phyloP scores from a whole-genome alignment of 2,888 invertebrate species.

The Leptinotarsa juncta region DNA sequence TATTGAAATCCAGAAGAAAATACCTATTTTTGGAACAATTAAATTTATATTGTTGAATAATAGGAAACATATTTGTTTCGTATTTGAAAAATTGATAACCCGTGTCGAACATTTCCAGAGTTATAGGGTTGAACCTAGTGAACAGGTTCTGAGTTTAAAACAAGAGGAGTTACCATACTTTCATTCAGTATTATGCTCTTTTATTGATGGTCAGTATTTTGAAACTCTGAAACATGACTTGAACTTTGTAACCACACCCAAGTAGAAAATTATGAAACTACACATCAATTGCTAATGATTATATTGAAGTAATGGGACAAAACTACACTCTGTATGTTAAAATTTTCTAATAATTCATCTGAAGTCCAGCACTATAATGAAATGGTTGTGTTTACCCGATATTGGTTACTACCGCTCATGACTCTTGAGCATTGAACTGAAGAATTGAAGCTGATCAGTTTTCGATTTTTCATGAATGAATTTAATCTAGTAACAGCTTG shows the following conservation, averaged over 20 bases:
- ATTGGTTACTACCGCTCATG: background rate
- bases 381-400: background rate
- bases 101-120: constrained; percentile 1
- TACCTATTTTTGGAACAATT: background rate
- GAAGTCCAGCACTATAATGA: background rate
- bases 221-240: background rate
- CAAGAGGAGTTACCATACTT: too few relatives aligned
- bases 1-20: background rate
- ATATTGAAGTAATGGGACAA: constrained; percentile 1
- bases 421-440: too few relatives aligned
- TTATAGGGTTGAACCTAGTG: background rate
- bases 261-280: background rate
- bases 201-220: background rate
- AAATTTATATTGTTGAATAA: too few relatives aligned
- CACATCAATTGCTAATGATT: background rate
- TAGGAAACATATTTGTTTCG: too few relatives aligned
- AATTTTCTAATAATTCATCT: background rate
- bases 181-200: background rate
- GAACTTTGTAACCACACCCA: constrained; percentile 2
- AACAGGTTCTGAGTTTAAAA: too few relatives aligned
- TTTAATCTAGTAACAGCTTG: too few relatives aligned
- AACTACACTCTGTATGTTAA: background rate
- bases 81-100: background rate
- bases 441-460: too few relatives aligned
- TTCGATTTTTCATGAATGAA: too few relatives aligned